Evolutionary conservation across 2,888 invertebrate genomes (phyloP), one percentile per base, ranked within the genome.

Genomic region (Thyatira batis): DNA sequence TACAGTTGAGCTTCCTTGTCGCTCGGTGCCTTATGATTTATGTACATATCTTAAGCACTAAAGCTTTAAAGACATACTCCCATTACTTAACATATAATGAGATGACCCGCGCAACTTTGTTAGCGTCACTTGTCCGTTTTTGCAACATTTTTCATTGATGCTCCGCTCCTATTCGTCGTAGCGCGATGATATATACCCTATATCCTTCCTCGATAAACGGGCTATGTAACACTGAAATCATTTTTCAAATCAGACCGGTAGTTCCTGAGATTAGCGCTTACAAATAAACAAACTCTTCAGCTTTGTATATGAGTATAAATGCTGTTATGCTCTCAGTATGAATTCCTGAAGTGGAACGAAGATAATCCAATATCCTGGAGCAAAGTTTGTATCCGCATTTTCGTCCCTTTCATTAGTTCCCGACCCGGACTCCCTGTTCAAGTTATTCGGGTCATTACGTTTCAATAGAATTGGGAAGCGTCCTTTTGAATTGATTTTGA

Each of bases 391-490:
- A 59, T 58, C 55, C 45, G 23, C 46, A 46, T 39, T 45, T 60
- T 33, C 45, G 57, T 64, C 64, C 67, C 70, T 73, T 71, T 72
- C 63, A 70, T 73, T 69, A 71, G 70, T 69, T 67, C 62, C 53
- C 55, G 58, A 61, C 39, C 20, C 17, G 17, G 13, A 28, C 63
- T 72, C 72, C 67, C 64, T 69, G 69, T 75, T 73, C 67, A 69
- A 69, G 71, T 73, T 74, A 71, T 67, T 64, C 72, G 74, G 75
- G 65, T 73, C 81, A 78, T 78, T 80, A 74, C 69, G 69, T 76
- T 71, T 77, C 67, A 76, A 77, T 76, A 58, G 72, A 67, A 71
- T 65, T 63, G 66, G 65, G 67, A 69, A 69, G 63, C 65, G 55
- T 9, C 2, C 27, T 46, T 55, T 53, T 52, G 51, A 50, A 45